Evolutionary conservation across 2,113 vertebrate genomes (phyloP), one percentile per base, ranked within the genome.

Genomic region (Felis chaus): DNA sequence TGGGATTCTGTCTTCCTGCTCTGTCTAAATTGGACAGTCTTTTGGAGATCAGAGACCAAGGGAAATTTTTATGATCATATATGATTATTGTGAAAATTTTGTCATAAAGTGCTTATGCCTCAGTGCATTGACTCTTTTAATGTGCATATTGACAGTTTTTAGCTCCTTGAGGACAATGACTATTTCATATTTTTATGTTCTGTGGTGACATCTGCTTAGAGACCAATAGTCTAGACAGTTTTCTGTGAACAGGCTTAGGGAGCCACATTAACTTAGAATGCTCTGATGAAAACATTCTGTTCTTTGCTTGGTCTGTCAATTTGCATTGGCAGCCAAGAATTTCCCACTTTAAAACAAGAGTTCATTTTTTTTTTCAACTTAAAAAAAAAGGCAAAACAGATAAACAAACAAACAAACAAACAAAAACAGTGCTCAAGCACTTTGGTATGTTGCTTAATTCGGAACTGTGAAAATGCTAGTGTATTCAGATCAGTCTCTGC

Each of bases 231-330:
- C 93, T 92, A 90, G 88, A 92, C 74, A 83, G 61, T 45, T 61
- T 73, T 82, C 41, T 31, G 55, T 86, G 82, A 78, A 94, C 27
- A 97, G 87, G 45, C 41, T 94, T 89, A 86, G 71, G 50, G 48
- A 97, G 45, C 21, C 83, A 31, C 78, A 57, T 66, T 97, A 87
- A 68, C 45, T 95, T 92, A 89, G 74, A 63, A 82, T 63, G 36
- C 73, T 93, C 91, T 11, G 25, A 86, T 71, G 71, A 95, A 96
- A 95, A 96, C 92, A 95, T 94, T 97, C 84, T 96, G 88, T 95
- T 94, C 84, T 94, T 79, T 92, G 66, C 80, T 95, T 78, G 33
- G 33, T 83, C 53, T 63, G 76, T 97, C 79, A 78, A 50, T 97
- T 74, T 89, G 80, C n/a, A 16, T 74, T 83, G 91, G 45, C 80